Conservation (phyloP, 2,888 invertebrate genomes). For the Agriopis aurantiaria region DNA sequence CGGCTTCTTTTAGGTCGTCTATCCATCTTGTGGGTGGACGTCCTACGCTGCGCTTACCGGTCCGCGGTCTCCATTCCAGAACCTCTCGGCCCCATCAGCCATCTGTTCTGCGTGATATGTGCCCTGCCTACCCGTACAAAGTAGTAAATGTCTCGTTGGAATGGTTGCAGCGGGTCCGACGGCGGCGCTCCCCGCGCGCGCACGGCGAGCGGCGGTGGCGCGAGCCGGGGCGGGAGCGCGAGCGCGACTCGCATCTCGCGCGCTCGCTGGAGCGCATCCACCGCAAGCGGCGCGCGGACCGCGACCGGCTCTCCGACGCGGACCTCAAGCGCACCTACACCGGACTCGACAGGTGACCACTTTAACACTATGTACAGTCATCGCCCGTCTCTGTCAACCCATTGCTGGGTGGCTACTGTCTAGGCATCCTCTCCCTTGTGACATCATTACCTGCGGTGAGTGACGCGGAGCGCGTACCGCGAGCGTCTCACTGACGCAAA, state of each 20-base stretch:
- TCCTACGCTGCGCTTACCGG: too few relatives aligned
- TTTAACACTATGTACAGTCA: not conserved
- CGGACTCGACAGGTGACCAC: constrained; percentile 83
- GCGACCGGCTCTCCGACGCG: constrained; percentile 76
- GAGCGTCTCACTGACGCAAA: too few relatives aligned
- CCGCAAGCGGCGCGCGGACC: constrained; percentile 76
- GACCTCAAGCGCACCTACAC: constrained; percentile 87
- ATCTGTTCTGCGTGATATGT: too few relatives aligned
- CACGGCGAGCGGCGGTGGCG: constrained; percentile 66
- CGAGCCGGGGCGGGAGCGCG: constrained; percentile 66
- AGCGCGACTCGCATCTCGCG: constrained; percentile 77
- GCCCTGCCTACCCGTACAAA: too few relatives aligned
- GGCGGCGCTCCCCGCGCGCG: constrained; percentile 69
- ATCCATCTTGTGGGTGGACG: too few relatives aligned
- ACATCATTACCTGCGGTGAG: too few relatives aligned
- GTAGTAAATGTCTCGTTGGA: not conserved
- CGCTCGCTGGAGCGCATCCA: constrained; percentile 83
- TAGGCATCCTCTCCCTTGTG: too few relatives aligned
- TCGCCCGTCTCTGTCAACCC: not conserved
- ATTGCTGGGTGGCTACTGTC: too few relatives aligned
- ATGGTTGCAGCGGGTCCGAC: constrained; percentile 66
- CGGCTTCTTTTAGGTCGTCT: too few relatives aligned
- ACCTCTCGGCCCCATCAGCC: too few relatives aligned
- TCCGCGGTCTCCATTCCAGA: too few relatives aligned
- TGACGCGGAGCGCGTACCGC: too few relatives aligned